Conservation (phyloP, 2,888 invertebrate genomes). For the Kryphioiulus occultus region DNA sequence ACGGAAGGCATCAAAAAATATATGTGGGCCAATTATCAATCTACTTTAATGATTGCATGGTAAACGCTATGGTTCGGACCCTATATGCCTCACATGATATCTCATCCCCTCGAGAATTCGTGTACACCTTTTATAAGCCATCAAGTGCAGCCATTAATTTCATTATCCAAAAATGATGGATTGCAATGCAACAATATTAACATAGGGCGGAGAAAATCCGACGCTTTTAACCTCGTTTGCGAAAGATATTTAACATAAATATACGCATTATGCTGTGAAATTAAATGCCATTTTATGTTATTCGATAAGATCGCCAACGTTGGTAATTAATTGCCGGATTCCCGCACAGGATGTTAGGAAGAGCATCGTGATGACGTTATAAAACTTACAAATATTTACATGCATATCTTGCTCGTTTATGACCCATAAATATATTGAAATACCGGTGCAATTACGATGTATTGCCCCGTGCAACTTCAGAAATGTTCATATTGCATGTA, state of each 20-base stretch:
- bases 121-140: constrained; percentile 37
- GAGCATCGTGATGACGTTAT: neutral
- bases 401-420: neutral
- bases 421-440: neutral
- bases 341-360: neutral
- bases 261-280: neutral
- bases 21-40: neutral
- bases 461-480: too few relatives aligned
- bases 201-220: constrained; percentile 24
- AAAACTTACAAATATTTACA: neutral
- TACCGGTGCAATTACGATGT: neutral
- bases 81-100: neutral
- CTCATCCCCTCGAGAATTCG: neutral
- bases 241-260: neutral
- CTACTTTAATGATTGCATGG: constrained; percentile 8
- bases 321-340: constrained; percentile 13
- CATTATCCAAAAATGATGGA: constrained; percentile 32
- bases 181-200: constrained; percentile 34
- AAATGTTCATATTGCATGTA: too few relatives aligned
- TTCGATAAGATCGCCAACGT: neutral
- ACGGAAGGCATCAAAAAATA: constrained; percentile 20
- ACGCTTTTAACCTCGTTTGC: constrained; percentile 9
- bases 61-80: neutral
- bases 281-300: constrained; percentile 18
- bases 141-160: constrained; percentile 36